Evolutionary conservation across 2,797 vertebrate genomes (phyloP), one percentile per base, ranked within the genome.

Genomic region (Spondyliosoma cantharus): DNA sequence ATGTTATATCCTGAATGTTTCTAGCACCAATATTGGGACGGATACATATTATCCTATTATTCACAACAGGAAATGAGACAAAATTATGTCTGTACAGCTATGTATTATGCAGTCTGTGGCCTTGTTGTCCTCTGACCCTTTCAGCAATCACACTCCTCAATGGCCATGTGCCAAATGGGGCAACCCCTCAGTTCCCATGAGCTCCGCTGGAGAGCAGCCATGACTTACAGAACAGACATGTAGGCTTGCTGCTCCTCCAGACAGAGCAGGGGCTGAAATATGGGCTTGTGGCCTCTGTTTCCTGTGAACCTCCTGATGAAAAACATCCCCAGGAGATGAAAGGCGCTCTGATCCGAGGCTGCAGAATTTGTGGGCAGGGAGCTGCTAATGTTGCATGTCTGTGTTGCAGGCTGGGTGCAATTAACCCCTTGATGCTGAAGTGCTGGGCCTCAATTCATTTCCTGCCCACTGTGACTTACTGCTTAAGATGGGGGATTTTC

Each of bases 311-410:
- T 79, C 72, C 64, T 82, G 87, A 91, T 90, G 75, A 90, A 81
- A 91, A 93, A 89, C 91, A 90, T 90, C 87, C 84, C 59, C 27
- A 32, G 42, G 81, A 91, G 87, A 92, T 90, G 89, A 92, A 92
- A 90, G 86, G 43, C 52, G 3, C 78, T 76, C 82, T 76, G 80
- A 67, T 87, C 84, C 49, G 20, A 71, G 61, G 66, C 81, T 78
- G 75, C 57, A 84, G 74, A 73, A 74, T 82, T 86, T 89, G 84
- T 82, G 74, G 79, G 64, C 58, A 74, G 82, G 63, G 64, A 81
- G 83, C 75, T 77, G 82, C 77, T 89, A 90, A 92, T 89, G 85
- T 87, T 86, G 84, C 71, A 87, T 88, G 81, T 89, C 80, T 89
- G 81, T 59, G 72, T 86, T 72, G 70, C 62, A 89, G 81, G 76